These are phyloP conservation scores for Epistrophe eligans DNA, from an alignment of 2,888 invertebrate genomes.

Conservation along the genomic window DNA sequence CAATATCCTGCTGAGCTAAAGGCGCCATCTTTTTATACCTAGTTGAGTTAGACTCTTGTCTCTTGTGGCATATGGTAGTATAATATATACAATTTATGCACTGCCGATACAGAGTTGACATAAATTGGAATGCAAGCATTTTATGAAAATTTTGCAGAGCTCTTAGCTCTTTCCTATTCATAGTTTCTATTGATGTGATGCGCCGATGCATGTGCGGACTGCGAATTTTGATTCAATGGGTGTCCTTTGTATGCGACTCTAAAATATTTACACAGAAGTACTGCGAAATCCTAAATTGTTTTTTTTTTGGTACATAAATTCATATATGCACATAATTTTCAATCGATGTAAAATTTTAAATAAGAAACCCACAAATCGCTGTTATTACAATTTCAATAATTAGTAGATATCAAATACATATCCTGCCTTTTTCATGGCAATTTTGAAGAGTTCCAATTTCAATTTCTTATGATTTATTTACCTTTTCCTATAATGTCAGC, in stretches of 20 bases:
- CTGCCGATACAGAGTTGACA: neutral
- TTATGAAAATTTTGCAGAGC: neutral
- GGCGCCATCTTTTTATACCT: slow-evolving; percentile 9
- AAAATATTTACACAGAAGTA: neutral
- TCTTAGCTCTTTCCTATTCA: neutral
- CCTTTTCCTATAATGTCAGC: too few species aligned
- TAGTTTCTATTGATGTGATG: slow-evolving; percentile 1
- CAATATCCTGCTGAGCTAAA: slow-evolving; percentile 21
- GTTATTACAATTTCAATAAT: too few species aligned
- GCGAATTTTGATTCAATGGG: neutral
- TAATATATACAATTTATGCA: neutral
- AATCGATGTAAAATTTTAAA: too few species aligned
- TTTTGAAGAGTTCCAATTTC: too few species aligned
- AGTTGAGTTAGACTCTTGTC: neutral
- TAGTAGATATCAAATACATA: too few species aligned
- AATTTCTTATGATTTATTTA: too few species aligned
- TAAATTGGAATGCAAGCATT: slow-evolving; percentile 10
- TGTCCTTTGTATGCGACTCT: neutral
- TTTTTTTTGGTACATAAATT: too few species aligned
- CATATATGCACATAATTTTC: too few species aligned
- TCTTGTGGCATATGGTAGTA: neutral
- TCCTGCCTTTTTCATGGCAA: too few species aligned
- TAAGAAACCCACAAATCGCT: too few species aligned
- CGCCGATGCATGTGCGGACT: neutral
- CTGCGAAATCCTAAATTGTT: too few species aligned